Evolutionary conservation across 2,888 invertebrate species (phyloP).

Genomic region (Argyra leucocephala): DNA sequence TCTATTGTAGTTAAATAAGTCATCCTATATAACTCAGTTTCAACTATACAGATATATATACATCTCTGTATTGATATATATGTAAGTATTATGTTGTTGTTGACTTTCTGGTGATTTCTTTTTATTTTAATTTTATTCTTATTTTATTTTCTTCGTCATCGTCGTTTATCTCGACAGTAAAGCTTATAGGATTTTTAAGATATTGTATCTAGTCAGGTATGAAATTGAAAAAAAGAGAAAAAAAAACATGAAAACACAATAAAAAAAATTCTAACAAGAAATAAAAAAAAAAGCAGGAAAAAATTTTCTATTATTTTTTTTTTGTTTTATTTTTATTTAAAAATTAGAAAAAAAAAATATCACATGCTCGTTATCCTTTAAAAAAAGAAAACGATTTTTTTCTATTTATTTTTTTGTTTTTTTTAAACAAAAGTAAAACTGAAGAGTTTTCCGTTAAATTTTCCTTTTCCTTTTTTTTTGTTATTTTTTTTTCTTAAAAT

Average conservation of each 20-base stretch:
- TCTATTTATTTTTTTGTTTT: too few relatives aligned
- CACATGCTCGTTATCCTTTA: neutral
- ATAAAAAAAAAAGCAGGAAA: neutral
- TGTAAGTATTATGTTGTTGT: neutral
- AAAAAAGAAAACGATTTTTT: too few relatives aligned
- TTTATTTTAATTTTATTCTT: neutral
- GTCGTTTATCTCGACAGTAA: neutral
- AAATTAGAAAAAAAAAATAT: neutral
- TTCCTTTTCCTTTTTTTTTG: neutral
- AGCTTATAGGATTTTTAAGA: conserved; percentile 3
- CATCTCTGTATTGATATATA: neutral
- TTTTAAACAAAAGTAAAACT: too few relatives aligned
- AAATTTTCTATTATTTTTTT: too few relatives aligned
- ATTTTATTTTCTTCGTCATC: neutral
- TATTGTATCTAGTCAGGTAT: conserved; percentile 6
- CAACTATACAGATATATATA: too few relatives aligned
- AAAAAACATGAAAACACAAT: neutral
- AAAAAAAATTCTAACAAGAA: neutral
- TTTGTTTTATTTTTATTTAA: neutral
- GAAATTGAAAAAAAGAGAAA: neutral
- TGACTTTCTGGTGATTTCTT: neutral
- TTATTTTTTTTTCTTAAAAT: neutral
- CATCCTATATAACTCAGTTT: too few relatives aligned
- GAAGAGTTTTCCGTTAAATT: neutral
- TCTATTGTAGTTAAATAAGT: too few relatives aligned